Evolutionary conservation across 2,888 invertebrate species (phyloP).

Genomic region (Cataglyphis rosenhaueri): DNA sequence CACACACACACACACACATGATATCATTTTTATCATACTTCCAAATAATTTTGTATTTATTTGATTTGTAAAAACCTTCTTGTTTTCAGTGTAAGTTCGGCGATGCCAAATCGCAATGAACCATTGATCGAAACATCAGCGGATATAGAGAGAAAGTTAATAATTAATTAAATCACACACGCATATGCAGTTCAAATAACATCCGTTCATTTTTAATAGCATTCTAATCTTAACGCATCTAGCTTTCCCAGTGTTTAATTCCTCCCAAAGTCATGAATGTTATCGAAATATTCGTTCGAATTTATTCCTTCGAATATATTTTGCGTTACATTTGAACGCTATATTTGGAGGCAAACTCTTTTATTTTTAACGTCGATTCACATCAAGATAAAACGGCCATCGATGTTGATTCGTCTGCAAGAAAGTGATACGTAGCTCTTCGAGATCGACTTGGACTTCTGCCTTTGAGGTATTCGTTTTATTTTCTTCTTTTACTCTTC

Average conservation of each 20-base stretch:
- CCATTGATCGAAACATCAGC: neutral
- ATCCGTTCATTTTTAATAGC: neutral
- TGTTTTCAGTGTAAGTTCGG: neutral
- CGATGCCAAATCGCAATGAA: neutral
- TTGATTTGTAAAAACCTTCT: neutral
- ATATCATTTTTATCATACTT: conserved; percentile 35
- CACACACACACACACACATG: neutral
- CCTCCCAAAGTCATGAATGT: neutral
- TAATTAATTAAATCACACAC: neutral
- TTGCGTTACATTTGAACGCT: conserved; percentile 7
- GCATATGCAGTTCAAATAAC: neutral
- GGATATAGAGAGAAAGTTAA: conserved; percentile 2
- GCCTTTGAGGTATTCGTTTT: conserved; percentile 14
- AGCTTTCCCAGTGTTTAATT: neutral
- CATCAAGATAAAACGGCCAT: conserved; percentile 17
- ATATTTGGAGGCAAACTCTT: neutral
- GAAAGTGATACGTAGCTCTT: conserved; percentile 11
- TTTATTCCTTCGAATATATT: conserved; percentile 8
- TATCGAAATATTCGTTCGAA: neutral
- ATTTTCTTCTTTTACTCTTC: neutral
- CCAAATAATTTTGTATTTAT: conserved; percentile 14
- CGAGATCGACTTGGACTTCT: conserved; percentile 13
- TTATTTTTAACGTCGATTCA: conserved; percentile 29
- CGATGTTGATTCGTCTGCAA: conserved; percentile 26
- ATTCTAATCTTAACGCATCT: neutral